A percentile compares a stretch with the other conserved stretches of the same genome.
Conservation (phyloP, 2,797 vertebrate species). For the Chelidonichthys spinosus region DNA sequence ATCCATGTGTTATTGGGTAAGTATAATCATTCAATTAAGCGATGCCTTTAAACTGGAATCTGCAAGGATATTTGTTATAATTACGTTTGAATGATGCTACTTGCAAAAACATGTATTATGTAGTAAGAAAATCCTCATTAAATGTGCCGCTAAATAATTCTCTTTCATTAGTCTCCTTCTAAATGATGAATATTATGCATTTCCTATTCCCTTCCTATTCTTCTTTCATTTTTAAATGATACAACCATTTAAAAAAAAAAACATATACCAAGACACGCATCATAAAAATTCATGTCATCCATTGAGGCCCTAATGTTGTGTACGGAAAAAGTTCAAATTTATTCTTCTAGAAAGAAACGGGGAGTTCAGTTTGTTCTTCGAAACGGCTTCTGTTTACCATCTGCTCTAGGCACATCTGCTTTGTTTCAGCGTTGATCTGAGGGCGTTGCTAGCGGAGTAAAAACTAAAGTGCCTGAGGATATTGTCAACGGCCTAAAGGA, state of each 20-base stretch:
- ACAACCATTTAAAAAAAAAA: not conserved
- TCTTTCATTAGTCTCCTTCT: constrained; percentile 1
- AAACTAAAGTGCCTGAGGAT: not conserved
- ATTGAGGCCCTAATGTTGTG: not conserved
- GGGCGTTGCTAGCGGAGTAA: not conserved
- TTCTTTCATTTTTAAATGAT: constrained; percentile 12
- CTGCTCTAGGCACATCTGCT: not conserved
- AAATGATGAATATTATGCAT: constrained; percentile 5
- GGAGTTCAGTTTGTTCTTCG: not conserved
- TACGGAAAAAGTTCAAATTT: not conserved
- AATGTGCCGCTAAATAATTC: constrained; percentile 8
- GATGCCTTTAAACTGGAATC: not conserved
- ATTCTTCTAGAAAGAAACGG: not conserved
- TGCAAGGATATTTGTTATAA: not conserved
- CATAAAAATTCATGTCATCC: not conserved
- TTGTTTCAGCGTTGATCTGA: not conserved
- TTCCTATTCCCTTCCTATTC: not conserved
- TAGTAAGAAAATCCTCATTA: constrained; percentile 5
- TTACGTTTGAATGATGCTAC: not conserved
- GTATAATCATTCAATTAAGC: constrained; percentile 12
- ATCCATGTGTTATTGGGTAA: constrained; percentile 12
- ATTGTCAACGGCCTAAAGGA: not conserved
- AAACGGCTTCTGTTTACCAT: not conserved
- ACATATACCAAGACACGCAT: not conserved
- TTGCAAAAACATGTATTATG: not conserved